phyloP scores from a whole-genome alignment of 2,113 vertebrate genomes.

The Oncorhynchus masou region DNA sequence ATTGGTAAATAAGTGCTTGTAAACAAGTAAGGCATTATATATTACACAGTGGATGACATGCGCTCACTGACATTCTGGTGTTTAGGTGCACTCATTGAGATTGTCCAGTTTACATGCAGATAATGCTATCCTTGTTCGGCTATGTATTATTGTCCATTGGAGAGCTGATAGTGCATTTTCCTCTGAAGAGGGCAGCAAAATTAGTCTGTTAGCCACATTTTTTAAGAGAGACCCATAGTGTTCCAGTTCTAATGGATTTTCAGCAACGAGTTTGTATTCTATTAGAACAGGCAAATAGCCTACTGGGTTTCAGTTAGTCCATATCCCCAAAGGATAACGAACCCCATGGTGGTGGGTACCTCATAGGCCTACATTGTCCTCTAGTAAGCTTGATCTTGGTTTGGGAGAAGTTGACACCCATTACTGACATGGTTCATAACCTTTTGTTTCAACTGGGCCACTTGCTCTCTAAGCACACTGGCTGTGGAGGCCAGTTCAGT shows the following conservation, averaged over 20 bases:
- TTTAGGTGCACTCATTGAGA: conserved; percentile 60
- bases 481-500: conserved; percentile 92
- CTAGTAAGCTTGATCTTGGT: conserved; percentile 75
- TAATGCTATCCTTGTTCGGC: not conserved
- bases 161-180: conserved; percentile 48
- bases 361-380: not conserved
- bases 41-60: conserved; percentile 59
- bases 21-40: conserved; percentile 72
- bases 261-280: not conserved
- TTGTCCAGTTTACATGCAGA: conserved; percentile 56
- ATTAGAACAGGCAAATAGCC: not conserved
- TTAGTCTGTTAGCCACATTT: conserved; percentile 8
- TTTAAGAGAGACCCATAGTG: too few species aligned
- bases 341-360: not conserved
- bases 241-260: conserved; percentile 6
- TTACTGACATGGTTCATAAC: conserved; percentile 96
- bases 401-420: conserved; percentile 78
- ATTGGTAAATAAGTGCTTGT: conserved; percentile 69
- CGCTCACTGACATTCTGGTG: conserved; percentile 58
- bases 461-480: conserved; percentile 88
- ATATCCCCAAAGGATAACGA: conserved; percentile 21
- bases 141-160: conserved; percentile 22
- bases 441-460: conserved; percentile 95
- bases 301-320: conserved; percentile 18
- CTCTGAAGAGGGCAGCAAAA: conserved; percentile 20